These are phyloP conservation scores for Chrysotoxum bicinctum DNA, from an alignment of 2,888 invertebrate species.

Conservation along the genomic window DNA sequence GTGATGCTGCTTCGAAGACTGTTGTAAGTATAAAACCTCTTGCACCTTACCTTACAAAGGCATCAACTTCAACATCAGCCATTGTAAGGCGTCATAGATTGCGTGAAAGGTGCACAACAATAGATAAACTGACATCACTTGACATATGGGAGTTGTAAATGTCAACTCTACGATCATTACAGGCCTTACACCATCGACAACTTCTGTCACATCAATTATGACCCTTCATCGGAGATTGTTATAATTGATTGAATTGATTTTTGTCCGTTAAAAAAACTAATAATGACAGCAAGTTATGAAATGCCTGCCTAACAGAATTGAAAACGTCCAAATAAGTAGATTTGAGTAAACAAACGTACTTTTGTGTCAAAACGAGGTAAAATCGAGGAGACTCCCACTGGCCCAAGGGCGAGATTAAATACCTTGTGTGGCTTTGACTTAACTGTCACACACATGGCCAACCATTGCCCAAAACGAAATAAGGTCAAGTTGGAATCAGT, in stretches of 20 bases:
- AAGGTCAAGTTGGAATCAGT: constrained; percentile 57
- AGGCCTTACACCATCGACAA: constrained; percentile 25
- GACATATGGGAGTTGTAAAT: constrained; percentile 10
- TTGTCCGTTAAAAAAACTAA: not conserved
- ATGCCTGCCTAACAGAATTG: not conserved
- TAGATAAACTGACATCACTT: not conserved
- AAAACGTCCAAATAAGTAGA: constrained; percentile 9
- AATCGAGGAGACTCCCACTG: constrained; percentile 29
- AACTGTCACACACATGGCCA: not conserved
- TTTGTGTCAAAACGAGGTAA: not conserved
- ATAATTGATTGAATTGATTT: not conserved
- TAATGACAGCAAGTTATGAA: constrained; percentile 21
- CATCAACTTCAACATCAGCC: not conserved
- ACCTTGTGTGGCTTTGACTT: constrained; percentile 45
- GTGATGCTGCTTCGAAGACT: not conserved
- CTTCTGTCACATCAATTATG: constrained; percentile 48
- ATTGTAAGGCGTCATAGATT: not conserved
- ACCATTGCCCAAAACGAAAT: constrained; percentile 13
- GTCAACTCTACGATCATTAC: constrained; percentile 5
- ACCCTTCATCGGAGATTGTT: not conserved
- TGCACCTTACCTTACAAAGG: not conserved
- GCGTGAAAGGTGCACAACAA: constrained; percentile 14
- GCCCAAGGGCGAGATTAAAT: constrained; percentile 4
- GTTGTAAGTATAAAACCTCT: constrained; percentile 9
- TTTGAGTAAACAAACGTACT: constrained; percentile 13